These are phyloP conservation scores for Poeciliopsis turneri DNA, from an alignment of 2,797 vertebrate genomes.

Conservation along the genomic window DNA sequence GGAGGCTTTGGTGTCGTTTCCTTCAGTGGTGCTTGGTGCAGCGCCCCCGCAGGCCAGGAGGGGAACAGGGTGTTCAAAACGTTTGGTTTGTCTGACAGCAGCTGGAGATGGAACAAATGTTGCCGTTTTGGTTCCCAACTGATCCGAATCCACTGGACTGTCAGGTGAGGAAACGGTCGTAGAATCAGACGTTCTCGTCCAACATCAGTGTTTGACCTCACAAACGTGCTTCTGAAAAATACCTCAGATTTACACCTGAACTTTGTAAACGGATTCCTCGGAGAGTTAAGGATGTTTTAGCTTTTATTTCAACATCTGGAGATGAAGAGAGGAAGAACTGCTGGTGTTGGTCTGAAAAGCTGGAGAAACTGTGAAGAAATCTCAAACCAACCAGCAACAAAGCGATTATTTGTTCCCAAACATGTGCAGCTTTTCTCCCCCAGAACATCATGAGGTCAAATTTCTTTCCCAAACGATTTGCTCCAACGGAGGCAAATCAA, in stretches of 20 bases:
- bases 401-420: slow-evolving; percentile 48
- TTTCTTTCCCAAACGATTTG: slow-evolving; percentile 58
- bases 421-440: slow-evolving; percentile 28
- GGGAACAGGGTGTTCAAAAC: too few relatives aligned
- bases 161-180: too few relatives aligned
- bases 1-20: too few relatives aligned
- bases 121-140: too few relatives aligned
- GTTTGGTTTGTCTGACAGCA: too few relatives aligned
- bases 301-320: background rate
- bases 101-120: too few relatives aligned
- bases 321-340: background rate
- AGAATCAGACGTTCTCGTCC: background rate
- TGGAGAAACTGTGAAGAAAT: slow-evolving; percentile 35
- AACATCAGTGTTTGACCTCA: background rate
- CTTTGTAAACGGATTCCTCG: background rate
- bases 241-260: background rate
- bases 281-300: background rate
- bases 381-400: slow-evolving; percentile 35
- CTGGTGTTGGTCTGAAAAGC: background rate
- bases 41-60: too few relatives aligned
- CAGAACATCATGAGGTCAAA: slow-evolving; percentile 60
- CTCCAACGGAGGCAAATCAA: slow-evolving; percentile 31
- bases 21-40: too few relatives aligned
- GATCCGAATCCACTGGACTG: too few relatives aligned
- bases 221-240: background rate